Evolutionary conservation across 2,888 invertebrate genomes (phyloP).

Genomic region (Eupelmus urozonus): DNA sequence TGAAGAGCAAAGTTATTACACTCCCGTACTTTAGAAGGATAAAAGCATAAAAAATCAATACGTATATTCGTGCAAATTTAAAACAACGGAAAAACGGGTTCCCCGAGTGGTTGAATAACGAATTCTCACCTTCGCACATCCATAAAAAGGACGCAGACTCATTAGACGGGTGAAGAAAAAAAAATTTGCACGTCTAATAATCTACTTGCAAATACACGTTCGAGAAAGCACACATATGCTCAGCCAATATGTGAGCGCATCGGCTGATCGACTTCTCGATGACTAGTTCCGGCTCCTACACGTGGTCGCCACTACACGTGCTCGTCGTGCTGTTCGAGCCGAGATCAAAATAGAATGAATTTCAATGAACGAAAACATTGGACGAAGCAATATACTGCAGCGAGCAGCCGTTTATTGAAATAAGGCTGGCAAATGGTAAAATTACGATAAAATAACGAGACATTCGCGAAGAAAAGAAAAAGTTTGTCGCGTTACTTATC

Average conservation of each 20-base stretch:
- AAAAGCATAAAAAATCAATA: background rate
- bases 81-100: background rate
- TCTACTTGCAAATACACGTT: background rate
- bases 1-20: no score
- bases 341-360: no score
- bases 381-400: no score
- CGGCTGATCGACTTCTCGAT: constrained; percentile 6
- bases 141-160: background rate
- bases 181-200: background rate
- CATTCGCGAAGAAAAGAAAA: no score
- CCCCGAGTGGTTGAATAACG: background rate
- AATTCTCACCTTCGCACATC: background rate
- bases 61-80: background rate
- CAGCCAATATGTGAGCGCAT: background rate
- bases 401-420: no score
- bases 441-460: no score
- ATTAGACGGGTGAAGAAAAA: background rate
- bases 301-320: background rate
- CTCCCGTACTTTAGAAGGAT: no score
- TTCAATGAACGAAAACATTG: no score
- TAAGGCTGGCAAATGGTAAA: no score
- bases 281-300: background rate
- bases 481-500: no score
- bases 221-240: background rate
- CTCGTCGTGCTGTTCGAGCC: no score